Evolutionary conservation across 2,888 invertebrate genomes (phyloP).

Genomic region (Taenaris catops): DNA sequence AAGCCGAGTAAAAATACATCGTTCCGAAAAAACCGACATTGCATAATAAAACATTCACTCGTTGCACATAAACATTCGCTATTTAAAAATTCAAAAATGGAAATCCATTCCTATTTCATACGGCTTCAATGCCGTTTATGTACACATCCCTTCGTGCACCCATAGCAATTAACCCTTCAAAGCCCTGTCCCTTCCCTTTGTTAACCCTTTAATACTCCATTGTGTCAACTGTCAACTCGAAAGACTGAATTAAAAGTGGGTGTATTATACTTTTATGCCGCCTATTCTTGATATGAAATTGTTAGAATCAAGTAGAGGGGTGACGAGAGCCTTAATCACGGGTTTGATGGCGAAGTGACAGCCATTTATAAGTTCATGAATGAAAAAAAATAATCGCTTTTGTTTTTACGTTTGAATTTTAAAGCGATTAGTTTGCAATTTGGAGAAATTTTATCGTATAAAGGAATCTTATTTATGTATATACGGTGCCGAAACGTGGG

Average conservation of each 20-base stretch:
- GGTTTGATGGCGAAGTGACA: constrained; percentile 47
- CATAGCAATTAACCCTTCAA: constrained; percentile 72
- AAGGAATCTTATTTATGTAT: no score
- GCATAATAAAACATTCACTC: constrained; percentile 8
- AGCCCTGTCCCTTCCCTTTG: constrained; percentile 63
- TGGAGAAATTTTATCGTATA: no score
- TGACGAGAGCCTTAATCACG: constrained; percentile 58
- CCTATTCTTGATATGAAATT: constrained; percentile 37
- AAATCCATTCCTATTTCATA: constrained; percentile 41
- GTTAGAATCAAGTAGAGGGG: constrained; percentile 37
- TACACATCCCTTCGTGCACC: constrained; percentile 40
- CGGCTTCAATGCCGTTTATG: constrained; percentile 29
- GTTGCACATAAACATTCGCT: constrained; percentile 6
- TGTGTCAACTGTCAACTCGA: constrained; percentile 73
- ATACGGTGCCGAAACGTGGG: no score
- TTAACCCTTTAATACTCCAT: constrained; percentile 67
- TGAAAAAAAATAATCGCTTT: constrained; percentile 11
- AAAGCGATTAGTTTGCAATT: constrained; percentile 5
- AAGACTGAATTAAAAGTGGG: constrained; percentile 70
- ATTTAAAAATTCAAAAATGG: constrained; percentile 14
- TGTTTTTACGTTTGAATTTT: constrained; percentile 13
- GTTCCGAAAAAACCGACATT: no score
- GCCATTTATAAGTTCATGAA: no score
- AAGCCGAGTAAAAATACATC: no score
- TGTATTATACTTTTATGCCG: constrained; percentile 52